These are phyloP conservation scores for Drosophila melanocephala DNA, from an alignment of 2,888 invertebrate genomes.

Conservation along the genomic window DNA sequence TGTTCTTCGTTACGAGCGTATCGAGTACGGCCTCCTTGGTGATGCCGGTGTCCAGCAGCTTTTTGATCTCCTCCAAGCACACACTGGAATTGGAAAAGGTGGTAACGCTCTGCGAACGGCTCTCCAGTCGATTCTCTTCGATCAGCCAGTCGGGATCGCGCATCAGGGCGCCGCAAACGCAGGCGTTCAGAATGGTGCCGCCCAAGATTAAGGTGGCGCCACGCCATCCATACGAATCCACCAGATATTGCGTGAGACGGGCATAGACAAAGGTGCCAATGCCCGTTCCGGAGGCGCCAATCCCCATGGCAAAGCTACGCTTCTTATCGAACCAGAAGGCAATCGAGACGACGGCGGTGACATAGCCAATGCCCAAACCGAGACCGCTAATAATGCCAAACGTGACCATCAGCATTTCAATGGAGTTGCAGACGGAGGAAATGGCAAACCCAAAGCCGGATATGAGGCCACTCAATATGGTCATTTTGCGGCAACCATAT, in stretches of 20 bases:
- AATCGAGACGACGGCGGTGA: constrained; percentile 95
- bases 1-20: constrained; percentile 85
- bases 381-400: constrained; percentile 94
- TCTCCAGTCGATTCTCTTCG: constrained; percentile 85
- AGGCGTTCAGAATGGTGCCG: constrained; percentile 93
- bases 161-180: constrained; percentile 94
- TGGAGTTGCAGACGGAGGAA: constrained; percentile 89
- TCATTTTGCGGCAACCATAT: constrained; percentile 93
- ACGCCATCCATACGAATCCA: constrained; percentile 92
- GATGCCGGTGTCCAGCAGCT: constrained; percentile 89
- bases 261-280: constrained; percentile 95
- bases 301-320: constrained; percentile 93
- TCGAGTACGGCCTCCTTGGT: constrained; percentile 85
- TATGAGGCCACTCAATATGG: constrained; percentile 90
- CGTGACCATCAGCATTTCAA: constrained; percentile 93
- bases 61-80: constrained; percentile 87
- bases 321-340: constrained; percentile 97
- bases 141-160: constrained; percentile 93
- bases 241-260: constrained; percentile 92
- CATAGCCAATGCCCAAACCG: constrained; percentile 93
- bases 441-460: constrained; percentile 92
- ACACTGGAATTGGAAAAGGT: constrained; percentile 85
- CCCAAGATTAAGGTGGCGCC: constrained; percentile 93
- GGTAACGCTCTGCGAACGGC: constrained; percentile 85
- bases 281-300: constrained; percentile 95